Evolutionary conservation across 2,113 vertebrate species (phyloP).

Genomic region (Lontra canadensis): DNA sequence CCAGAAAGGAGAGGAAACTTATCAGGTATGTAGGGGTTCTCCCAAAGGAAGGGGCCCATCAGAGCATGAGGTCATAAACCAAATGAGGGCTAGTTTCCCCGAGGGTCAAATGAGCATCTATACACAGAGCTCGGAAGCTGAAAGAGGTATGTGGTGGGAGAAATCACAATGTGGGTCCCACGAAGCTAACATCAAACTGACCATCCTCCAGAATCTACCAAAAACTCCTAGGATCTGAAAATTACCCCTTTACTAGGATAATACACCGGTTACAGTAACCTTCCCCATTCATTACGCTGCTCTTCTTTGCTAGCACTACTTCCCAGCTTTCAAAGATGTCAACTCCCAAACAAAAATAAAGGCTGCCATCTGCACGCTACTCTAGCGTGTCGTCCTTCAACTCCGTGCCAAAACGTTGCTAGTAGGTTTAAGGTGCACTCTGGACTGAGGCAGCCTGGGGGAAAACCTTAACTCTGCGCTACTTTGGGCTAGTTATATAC

Average conservation of each 20-base stretch:
- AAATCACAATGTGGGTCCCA: neutral
- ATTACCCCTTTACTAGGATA: too few species aligned
- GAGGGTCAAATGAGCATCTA: rapidly evolving
- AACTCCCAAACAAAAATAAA: neutral
- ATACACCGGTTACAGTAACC: rapidly evolving
- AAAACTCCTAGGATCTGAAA: neutral
- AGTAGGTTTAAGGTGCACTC: rapidly evolving
- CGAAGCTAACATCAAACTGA: neutral
- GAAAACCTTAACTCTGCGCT: neutral
- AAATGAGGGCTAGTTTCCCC: neutral
- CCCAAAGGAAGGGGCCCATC: neutral
- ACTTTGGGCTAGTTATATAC: neutral
- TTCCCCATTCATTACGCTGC: rapidly evolving
- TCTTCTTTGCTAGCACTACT: neutral
- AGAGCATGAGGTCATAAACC: neutral
- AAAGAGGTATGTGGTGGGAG: neutral
- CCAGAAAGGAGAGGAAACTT: neutral
- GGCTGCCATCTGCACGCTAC: rapidly evolving
- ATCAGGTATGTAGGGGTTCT: neutral
- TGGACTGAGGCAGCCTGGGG: neutral
- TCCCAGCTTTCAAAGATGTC: neutral
- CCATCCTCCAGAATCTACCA: neutral
- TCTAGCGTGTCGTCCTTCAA: too few species aligned
- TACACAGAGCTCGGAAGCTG: neutral
- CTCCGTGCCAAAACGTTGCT: neutral